A percentile compares a stretch with the other conserved stretches of the same genome.
These are phyloP conservation scores for Drosophila sordidula DNA, from an alignment of 2,888 invertebrate genomes.

Conservation along the genomic window DNA sequence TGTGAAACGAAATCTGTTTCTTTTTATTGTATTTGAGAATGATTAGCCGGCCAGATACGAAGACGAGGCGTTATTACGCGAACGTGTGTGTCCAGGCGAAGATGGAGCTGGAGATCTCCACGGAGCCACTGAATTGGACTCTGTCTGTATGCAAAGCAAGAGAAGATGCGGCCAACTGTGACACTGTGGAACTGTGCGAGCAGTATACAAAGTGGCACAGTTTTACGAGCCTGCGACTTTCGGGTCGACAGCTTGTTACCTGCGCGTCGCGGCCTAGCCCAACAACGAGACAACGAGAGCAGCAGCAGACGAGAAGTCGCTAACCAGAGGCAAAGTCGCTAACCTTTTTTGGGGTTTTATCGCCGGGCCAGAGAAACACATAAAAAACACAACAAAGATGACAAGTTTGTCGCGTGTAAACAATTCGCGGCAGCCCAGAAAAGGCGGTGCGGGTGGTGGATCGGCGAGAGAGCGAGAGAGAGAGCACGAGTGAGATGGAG, in stretches of 20 bases:
- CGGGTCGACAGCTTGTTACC: slow-evolving; percentile 49
- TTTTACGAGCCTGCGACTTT: slow-evolving; percentile 66
- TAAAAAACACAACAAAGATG: slow-evolving; percentile 55
- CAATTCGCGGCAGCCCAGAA: slow-evolving; percentile 70
- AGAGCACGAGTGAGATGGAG: background rate
- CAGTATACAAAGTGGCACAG: slow-evolving; percentile 60
- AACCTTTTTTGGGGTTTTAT: slow-evolving; percentile 76
- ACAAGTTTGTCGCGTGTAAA: slow-evolving; percentile 80
- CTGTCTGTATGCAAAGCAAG: slow-evolving; percentile 47
- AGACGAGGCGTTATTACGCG: slow-evolving; percentile 59
- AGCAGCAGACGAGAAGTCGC: slow-evolving; percentile 11
- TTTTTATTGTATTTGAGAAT: slow-evolving; percentile 79
- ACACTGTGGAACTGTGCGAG: slow-evolving; percentile 16
- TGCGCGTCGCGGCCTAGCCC: slow-evolving; percentile 64
- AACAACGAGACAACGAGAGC: slow-evolving; percentile 48
- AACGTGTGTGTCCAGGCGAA: slow-evolving; percentile 50
- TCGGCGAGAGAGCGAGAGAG: background rate
- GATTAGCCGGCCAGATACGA: slow-evolving; percentile 70
- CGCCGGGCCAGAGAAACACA: slow-evolving; percentile 45
- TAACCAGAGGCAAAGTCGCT: slow-evolving; percentile 66
- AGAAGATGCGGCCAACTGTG: slow-evolving; percentile 18
- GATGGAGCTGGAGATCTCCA: slow-evolving; percentile 25
- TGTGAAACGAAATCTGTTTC: slow-evolving; percentile 66
- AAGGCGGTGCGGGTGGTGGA: slow-evolving; percentile 64
- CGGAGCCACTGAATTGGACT: slow-evolving; percentile 12